phyloP scores from a whole-genome alignment of 2,888 invertebrate species.

The Brachycybe producta region DNA sequence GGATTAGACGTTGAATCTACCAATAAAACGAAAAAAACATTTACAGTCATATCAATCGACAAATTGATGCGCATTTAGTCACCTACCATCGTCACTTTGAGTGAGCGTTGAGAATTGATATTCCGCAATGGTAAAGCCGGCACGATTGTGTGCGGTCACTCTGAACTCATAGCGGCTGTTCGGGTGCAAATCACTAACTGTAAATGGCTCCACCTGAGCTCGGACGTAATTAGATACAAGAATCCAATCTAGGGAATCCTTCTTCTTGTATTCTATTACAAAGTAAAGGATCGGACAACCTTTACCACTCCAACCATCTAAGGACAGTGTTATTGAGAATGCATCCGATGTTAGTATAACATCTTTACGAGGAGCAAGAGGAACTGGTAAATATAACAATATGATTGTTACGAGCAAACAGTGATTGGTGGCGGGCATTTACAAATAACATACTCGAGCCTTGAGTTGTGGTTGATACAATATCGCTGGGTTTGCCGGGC shows the following conservation, averaged over 20 bases:
- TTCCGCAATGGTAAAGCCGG: slow-evolving; percentile 14
- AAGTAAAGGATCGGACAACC: slow-evolving; percentile 92
- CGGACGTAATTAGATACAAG: slow-evolving; percentile 87
- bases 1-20: slow-evolving; percentile 1
- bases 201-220: slow-evolving; percentile 69
- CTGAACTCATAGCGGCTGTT: slow-evolving; percentile 86
- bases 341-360: slow-evolving; percentile 11
- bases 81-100: slow-evolving; percentile 2
- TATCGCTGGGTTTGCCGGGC: slow-evolving; percentile 20
- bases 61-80: not conserved
- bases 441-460: slow-evolving; percentile 28
- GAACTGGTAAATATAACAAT: slow-evolving; percentile 4
- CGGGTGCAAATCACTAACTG: slow-evolving; percentile 77
- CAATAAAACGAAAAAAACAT: not conserved
- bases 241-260: slow-evolving; percentile 57
- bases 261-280: slow-evolving; percentile 80
- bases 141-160: slow-evolving; percentile 37
- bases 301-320: slow-evolving; percentile 86
- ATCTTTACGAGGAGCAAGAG: slow-evolving; percentile 14
- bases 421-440: not conserved
- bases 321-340: slow-evolving; percentile 58
- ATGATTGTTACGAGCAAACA: not conserved
- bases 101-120: slow-evolving; percentile 13
- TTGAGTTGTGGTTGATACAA: slow-evolving; percentile 13
- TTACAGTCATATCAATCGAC: not conserved